These are phyloP conservation scores for Oikopleura vanhoeffeni DNA, from an alignment of 23 tunicate genomes.

Conservation along the genomic window DNA sequence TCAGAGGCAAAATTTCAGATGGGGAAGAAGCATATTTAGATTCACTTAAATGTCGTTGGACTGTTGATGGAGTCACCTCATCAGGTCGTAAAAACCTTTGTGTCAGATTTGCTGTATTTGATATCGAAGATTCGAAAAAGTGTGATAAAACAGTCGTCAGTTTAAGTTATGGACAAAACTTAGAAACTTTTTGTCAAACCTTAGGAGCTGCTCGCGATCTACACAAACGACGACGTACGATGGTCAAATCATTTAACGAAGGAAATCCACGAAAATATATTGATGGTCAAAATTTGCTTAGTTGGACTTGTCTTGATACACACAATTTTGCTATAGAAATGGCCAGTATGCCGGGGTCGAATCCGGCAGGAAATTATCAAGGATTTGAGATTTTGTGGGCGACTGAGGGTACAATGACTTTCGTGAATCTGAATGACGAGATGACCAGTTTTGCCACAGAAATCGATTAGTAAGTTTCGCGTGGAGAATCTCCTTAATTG, in stretches of 20 bases:
- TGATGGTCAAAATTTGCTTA: not conserved
- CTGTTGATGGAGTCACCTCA: not conserved
- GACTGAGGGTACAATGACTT: not conserved
- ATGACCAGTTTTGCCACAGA: not conserved
- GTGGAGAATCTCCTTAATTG: too few relatives aligned
- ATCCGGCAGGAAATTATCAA: not conserved
- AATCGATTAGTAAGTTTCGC: not conserved
- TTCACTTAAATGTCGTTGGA: not conserved
- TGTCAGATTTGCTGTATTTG: not conserved
- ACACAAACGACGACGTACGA: not conserved
- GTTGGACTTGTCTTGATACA: not conserved
- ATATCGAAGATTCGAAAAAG: not conserved
- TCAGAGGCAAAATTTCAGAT: not conserved
- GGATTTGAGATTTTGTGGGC: not conserved
- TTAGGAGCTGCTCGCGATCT: not conserved
- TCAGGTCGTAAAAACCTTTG: not conserved
- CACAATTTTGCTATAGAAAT: not conserved
- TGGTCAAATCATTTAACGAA: not conserved
- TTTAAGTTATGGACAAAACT: not conserved
- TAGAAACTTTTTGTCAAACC: not conserved
- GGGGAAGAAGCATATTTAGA: not conserved
- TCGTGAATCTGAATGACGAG: not conserved
- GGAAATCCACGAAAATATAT: not conserved
- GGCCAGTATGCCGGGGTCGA: not conserved
- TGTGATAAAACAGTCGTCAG: not conserved